Evolutionary conservation across 2,797 vertebrate genomes (phyloP).

Genomic region (Gymnoscopelus braueri): DNA sequence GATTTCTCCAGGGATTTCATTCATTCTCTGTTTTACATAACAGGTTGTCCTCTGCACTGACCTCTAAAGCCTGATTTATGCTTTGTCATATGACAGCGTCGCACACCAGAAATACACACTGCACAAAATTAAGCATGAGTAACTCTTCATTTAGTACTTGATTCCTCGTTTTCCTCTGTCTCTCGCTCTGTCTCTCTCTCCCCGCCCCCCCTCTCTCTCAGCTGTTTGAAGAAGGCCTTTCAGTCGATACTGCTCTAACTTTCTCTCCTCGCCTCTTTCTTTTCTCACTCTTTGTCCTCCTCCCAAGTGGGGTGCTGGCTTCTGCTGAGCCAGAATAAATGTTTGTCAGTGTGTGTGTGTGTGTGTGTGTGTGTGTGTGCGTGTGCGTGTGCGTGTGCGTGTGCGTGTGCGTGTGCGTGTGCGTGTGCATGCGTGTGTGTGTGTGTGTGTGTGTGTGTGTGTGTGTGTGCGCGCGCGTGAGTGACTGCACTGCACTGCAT

Average conservation of each 20-base stretch:
- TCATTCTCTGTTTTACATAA: background rate
- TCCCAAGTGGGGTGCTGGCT: background rate
- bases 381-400: slow-evolving; percentile 25
- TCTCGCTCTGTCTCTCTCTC: slow-evolving; percentile 7
- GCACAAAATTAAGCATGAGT: no score
- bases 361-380: slow-evolving; percentile 8
- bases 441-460: slow-evolving; percentile 14
- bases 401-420: slow-evolving; percentile 12
- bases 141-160: slow-evolving; percentile 4
- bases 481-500: slow-evolving; percentile 20
- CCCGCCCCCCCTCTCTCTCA: background rate
- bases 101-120: no score
- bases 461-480: slow-evolving; percentile 21
- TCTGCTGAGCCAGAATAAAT: slow-evolving; percentile 46
- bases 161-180: background rate
- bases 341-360: slow-evolving; percentile 4
- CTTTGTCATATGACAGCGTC: no score
- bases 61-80: slow-evolving; percentile 1
- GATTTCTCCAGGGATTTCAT: background rate
- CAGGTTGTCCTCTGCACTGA: slow-evolving; percentile 1
- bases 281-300: slow-evolving; percentile 2
- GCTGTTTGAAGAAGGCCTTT: slow-evolving; percentile 9
- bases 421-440: background rate
- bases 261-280: background rate
- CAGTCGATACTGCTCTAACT: background rate